Conservation (phyloP, 2,797 vertebrate species). For the Danio tinwini region DNA sequence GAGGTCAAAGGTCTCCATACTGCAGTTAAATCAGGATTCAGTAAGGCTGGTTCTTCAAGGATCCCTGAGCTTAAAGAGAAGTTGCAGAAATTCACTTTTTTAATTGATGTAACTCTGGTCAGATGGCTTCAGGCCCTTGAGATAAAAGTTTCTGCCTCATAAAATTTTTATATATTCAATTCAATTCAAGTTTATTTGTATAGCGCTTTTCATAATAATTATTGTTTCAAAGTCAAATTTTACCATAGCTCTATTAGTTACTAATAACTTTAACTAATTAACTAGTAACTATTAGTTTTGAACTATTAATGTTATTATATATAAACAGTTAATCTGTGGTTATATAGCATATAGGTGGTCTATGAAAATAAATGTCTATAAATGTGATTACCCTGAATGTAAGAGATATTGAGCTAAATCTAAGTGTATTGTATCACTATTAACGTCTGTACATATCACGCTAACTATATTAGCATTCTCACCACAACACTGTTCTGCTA, state of each 20-base stretch:
- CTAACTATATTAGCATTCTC: background rate
- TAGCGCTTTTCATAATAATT: too few relatives aligned
- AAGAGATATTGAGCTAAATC: conserved; percentile 6
- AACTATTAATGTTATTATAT: too few relatives aligned
- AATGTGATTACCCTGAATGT: conserved; percentile 12
- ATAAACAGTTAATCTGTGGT: too few relatives aligned
- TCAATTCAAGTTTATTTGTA: too few relatives aligned
- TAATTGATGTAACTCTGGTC: conserved; percentile 30
- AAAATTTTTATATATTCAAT: background rate
- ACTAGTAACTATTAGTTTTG: too few relatives aligned
- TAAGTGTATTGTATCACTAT: background rate
- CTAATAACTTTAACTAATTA: too few relatives aligned
- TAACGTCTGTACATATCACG: background rate
- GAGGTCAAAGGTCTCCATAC: conserved; percentile 27
- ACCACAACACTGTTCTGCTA: too few relatives aligned
- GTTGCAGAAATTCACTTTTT: background rate
- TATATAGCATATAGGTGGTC: too few relatives aligned
- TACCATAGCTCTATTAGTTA: too few relatives aligned
- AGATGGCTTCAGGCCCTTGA: conserved; percentile 15
- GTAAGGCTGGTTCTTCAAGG: background rate
- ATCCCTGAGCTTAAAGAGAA: background rate
- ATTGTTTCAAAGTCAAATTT: too few relatives aligned
- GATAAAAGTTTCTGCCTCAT: background rate
- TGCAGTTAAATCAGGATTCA: conserved; percentile 8
- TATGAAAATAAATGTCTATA: conserved; percentile 10